Base-by-base conservation (phyloP, 2,113 vertebrate genomes). In the Equus przewalskii region DNA sequence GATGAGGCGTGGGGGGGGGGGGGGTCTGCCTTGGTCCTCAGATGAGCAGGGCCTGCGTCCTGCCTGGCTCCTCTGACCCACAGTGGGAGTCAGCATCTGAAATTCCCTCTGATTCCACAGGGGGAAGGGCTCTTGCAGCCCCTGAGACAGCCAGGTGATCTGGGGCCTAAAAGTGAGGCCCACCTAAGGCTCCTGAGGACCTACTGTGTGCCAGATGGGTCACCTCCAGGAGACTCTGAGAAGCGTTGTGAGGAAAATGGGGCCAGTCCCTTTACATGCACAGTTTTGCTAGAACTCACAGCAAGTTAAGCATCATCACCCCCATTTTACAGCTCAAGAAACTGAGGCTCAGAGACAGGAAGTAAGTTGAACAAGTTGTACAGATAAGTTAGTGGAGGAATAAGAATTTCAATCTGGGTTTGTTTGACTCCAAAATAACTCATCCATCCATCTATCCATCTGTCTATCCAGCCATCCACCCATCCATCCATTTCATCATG, bases 231-330 rank as follows among this genome's bases (percentile, higher is more conserved):
- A 72, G 18, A 33, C 30, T n/a, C 49, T 6, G 64, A 90, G 78
- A 30, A 49, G 5, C 1, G 24, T 16, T 3, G 12, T 26, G 30
- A 49, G 24, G 70, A 69, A 44, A 15, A 21, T 1, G 0, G 3
- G 33, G n/a, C 56, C 16, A 13, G 22, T 51, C 18, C 64, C 36
- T 49, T 81, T 24, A 22, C 1, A 51, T 3, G 64, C 12, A 8
- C 0, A 0, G 9, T 46, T 33, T 95, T 24, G 0, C 54, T 12
- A 41, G 58, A 46, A 67, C 13, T 72, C 14, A 13, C 1, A 7
- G 44, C n/a, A 54, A 30, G 18, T 15, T 51, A 41, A 54, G n/a
- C 36, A 2, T 8, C 22, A 11, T 28, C 14, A 60, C 0, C n/a
- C 13, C 28, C 82, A 30, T 51, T 49, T 51, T 54, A 41, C 3